These are phyloP conservation scores for Cheirogaleus medius DNA, from an alignment of 2,113 vertebrate species.

Conservation along the genomic window DNA sequence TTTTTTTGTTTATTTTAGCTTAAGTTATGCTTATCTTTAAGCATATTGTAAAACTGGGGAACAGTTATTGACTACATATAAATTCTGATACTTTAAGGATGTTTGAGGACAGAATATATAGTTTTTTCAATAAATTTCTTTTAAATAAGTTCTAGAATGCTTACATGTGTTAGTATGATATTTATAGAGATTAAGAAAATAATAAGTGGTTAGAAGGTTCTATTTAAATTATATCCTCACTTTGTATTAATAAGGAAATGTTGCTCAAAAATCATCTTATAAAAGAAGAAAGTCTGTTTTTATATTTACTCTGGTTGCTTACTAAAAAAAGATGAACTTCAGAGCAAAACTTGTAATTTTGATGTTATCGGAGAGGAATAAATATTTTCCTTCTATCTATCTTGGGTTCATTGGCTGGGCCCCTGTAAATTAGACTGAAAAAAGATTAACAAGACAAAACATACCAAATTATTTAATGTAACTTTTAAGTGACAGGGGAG, in stretches of 20 bases:
- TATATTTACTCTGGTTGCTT: background rate
- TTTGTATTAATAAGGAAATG: background rate
- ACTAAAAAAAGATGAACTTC: background rate
- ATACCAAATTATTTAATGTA: background rate
- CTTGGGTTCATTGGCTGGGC: background rate
- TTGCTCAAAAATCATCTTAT: background rate
- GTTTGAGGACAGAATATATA: background rate
- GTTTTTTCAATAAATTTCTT: constrained; percentile 4
- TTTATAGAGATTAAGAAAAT: constrained; percentile 19
- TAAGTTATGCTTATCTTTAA: background rate
- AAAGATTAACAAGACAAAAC: background rate
- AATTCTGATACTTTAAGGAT: constrained; percentile 27
- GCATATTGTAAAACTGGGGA: background rate
- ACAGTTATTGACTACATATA: background rate
- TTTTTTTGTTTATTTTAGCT: background rate
- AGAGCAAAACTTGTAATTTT: background rate
- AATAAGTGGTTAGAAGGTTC: background rate
- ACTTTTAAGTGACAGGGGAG: background rate
- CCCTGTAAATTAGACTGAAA: background rate
- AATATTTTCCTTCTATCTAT: background rate
- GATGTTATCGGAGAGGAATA: background rate
- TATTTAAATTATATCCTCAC: background rate
- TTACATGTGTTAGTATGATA: background rate
- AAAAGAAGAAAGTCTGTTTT: background rate
- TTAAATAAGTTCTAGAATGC: background rate